Conservation (phyloP, 1,140 invertebrate genomes). For the Cecropterus lyciades region DNA sequence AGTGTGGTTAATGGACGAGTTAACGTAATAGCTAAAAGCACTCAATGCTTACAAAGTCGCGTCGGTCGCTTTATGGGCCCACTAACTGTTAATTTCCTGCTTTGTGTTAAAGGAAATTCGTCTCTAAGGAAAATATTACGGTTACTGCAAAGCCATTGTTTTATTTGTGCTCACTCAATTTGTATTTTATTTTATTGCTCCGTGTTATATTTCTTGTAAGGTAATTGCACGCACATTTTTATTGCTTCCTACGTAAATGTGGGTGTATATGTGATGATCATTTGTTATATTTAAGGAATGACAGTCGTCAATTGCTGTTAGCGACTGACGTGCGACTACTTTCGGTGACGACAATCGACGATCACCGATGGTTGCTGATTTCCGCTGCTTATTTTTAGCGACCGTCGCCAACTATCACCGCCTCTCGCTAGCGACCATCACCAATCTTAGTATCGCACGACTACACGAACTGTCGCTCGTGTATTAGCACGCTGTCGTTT, state of each 20-base stretch:
- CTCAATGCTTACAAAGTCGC: slow-evolving; percentile 80
- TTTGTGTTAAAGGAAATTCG: slow-evolving; percentile 70
- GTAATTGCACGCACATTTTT: slow-evolving; percentile 7
- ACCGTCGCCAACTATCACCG: too few relatives aligned
- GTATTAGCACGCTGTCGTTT: too few relatives aligned
- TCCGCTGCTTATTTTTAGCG: too few relatives aligned
- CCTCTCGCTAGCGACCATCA: too few relatives aligned
- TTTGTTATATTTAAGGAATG: too few relatives aligned
- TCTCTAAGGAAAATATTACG: slow-evolving; percentile 72
- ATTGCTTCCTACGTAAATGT: not conserved
- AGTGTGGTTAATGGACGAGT: slow-evolving; percentile 76
- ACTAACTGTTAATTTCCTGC: slow-evolving; percentile 80
- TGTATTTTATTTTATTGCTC: slow-evolving; percentile 59
- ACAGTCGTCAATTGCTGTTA: too few relatives aligned
- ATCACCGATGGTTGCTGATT: too few relatives aligned
- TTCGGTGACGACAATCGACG: too few relatives aligned
- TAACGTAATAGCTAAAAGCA: slow-evolving; percentile 82
- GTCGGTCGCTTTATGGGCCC: slow-evolving; percentile 73
- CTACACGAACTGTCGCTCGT: too few relatives aligned
- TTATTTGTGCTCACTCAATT: slow-evolving; percentile 54
- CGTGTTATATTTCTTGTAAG: slow-evolving; percentile 33
- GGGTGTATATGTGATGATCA: too few relatives aligned
- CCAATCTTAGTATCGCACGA: too few relatives aligned
- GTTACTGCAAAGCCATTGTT: slow-evolving; percentile 50
- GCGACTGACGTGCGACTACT: too few relatives aligned